Percentiles rank a stretch among this genome's conserved stretches.
Conservation (phyloP, 2,797 vertebrate genomes). For the Anguilla marmorata region DNA sequence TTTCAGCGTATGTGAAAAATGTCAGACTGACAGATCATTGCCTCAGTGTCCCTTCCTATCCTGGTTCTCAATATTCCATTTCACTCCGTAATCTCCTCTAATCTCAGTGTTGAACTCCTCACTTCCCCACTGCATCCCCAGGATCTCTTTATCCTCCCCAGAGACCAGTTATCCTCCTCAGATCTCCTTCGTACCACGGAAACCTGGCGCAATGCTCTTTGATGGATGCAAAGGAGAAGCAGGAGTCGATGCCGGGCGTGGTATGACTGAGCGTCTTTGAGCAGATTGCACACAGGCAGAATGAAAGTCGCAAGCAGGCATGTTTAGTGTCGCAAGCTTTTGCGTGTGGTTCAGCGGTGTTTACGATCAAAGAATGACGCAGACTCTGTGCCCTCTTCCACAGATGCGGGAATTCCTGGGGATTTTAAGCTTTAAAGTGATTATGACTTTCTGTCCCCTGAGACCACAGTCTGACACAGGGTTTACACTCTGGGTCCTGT, state of each 20-base stretch:
- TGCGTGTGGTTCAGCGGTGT: too few relatives aligned
- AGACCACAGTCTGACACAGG: not conserved
- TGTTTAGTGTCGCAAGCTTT: not conserved
- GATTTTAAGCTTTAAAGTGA: not conserved
- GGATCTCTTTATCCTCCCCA: conserved; percentile 1
- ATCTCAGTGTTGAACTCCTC: conserved; percentile 6
- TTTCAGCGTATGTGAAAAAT: not conserved
- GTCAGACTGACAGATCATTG: not conserved
- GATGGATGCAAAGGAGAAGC: not conserved
- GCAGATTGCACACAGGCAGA: not conserved
- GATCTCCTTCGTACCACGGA: not conserved
- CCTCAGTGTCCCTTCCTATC: not conserved
- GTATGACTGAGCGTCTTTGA: not conserved
- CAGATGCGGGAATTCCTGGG: not conserved
- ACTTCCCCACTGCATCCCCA: not conserved
- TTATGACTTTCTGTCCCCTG: not conserved
- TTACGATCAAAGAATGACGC: too few relatives aligned
- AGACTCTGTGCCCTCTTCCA: not conserved
- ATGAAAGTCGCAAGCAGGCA: not conserved
- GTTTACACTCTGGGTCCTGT: not conserved
- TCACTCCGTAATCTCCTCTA: not conserved
- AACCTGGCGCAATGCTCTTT: not conserved
- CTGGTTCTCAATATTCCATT: not conserved
- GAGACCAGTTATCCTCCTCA: not conserved
- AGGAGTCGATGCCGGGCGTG: not conserved